Base-by-base conservation (phyloP, 2,113 vertebrate species). In the Oreocharis arfaki region DNA sequence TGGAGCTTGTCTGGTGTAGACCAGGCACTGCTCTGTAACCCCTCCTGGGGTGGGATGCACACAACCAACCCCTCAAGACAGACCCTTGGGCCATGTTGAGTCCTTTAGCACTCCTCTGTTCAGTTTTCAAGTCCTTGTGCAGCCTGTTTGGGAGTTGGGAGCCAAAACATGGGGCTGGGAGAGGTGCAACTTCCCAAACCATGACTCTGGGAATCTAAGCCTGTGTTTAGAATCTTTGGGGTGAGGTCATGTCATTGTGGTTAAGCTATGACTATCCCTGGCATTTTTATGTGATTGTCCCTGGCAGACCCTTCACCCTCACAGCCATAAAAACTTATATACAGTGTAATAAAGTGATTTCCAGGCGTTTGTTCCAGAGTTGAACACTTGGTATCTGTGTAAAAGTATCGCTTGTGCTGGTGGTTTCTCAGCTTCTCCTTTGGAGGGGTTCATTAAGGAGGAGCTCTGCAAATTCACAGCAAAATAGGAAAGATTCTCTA, bases 241-340 rank as follows among this genome's bases (percentile, higher is more conserved):
- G 23, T 78, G 89, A 83, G 75, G 68, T 82, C 44, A 7, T 0
- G 0, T 39, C 0, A 0, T 33, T 16, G 6, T 61, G 14, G 17
- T 57, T 49, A 64, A 91, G 10, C 65, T 16, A 22, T 16, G 33
- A 85, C 60, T 83, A 44, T 84, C 59, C 47, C 11, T 4, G 10
- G 9, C 37, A 16, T 10, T 39, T 92, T 95, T 74, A 52, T n/a
- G n/a, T n/a, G n/a, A n/a, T n/a, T n/a, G n/a, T n/a, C n/a, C n/a
- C n/a, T n/a, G n/a, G n/a, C n/a, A 13, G 44, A 76, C 63, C 82
- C 67, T 95, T 94, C 28, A 52, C 90, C 78, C 27, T 52, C n/a
- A 3, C 7, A 9, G 71, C 90, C 81, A 30, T 93, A 94, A 95
- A 94, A 95, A 80, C 0, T 3, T 75, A 9, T 75, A 9, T 18